Conservation (phyloP, 2,888 invertebrate genomes). For the Arrhopalites spinosus region DNA sequence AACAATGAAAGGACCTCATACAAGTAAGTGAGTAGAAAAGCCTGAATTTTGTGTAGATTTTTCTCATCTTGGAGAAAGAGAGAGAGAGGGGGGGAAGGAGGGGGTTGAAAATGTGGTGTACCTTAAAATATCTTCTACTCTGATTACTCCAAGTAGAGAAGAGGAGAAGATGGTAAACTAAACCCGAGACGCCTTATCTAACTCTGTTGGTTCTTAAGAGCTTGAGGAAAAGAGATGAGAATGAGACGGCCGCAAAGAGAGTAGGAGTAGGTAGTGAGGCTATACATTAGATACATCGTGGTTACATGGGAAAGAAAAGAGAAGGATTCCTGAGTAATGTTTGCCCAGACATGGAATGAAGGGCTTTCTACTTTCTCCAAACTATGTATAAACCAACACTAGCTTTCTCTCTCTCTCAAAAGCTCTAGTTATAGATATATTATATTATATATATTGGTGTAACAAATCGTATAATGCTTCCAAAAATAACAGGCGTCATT, state of each 20-base stretch:
- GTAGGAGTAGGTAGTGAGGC: neutral
- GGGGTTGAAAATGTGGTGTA: neutral
- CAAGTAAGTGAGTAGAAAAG: too few relatives aligned
- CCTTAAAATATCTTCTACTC: neutral
- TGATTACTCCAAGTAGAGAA: constrained; percentile 16
- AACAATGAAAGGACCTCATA: too few relatives aligned
- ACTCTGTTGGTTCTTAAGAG: constrained; percentile 5
- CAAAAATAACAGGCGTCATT: too few relatives aligned
- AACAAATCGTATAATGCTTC: too few relatives aligned
- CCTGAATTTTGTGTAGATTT: too few relatives aligned
- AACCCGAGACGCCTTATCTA: neutral
- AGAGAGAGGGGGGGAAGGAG: neutral
- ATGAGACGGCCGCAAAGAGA: constrained; percentile 2
- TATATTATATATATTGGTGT: too few relatives aligned
- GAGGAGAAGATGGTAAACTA: constrained; percentile 19
- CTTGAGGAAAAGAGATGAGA: neutral
- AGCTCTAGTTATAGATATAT: neutral
- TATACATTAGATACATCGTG: neutral
- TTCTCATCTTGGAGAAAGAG: too few relatives aligned
- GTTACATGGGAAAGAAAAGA: neutral
- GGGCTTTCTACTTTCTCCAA: too few relatives aligned
- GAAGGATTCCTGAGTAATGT: constrained; percentile 23
- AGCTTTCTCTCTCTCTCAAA: neutral
- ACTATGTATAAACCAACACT: too few relatives aligned
- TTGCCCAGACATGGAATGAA: constrained; percentile 25